Evolutionary conservation across 2,888 invertebrate species (phyloP).

Genomic region (Lycophotia porphyrea): DNA sequence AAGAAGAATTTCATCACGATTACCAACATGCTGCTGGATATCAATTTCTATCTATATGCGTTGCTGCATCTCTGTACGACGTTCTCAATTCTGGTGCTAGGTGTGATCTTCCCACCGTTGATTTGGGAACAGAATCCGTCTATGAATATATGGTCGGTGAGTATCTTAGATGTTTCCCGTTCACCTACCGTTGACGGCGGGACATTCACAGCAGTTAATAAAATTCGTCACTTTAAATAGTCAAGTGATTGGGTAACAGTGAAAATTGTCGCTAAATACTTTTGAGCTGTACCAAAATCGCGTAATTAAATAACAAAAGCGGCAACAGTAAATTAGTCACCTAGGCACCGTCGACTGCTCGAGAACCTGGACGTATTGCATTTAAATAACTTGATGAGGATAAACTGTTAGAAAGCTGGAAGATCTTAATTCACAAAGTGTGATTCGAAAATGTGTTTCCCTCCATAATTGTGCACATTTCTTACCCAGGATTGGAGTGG

Average conservation of each 20-base stretch:
- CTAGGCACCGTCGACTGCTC: background rate
- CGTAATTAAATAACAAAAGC: background rate
- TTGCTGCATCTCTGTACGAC: slow-evolving; percentile 89
- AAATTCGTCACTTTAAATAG: background rate
- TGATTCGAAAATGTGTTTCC: background rate
- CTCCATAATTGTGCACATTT: background rate
- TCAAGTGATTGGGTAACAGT: background rate
- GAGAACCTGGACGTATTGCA: background rate
- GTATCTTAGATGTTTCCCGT: slow-evolving; percentile 57
- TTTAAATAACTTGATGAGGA: too few relatives aligned
- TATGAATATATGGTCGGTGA: slow-evolving; percentile 86
- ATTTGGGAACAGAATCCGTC: slow-evolving; percentile 85
- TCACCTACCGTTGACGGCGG: background rate
- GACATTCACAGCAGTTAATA: background rate
- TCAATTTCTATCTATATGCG: slow-evolving; percentile 90
- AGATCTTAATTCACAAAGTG: background rate
- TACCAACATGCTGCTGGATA: slow-evolving; percentile 82
- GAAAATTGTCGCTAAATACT: background rate
- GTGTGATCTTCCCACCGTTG: slow-evolving; percentile 88
- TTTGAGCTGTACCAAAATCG: background rate
- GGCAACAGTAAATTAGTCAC: background rate
- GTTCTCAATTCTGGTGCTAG: slow-evolving; percentile 88
- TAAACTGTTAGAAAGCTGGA: background rate
- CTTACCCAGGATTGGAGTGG: background rate
- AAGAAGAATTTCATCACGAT: slow-evolving; percentile 87